Conservation (phyloP, 2,888 invertebrate species). For the Meganola albula region DNA sequence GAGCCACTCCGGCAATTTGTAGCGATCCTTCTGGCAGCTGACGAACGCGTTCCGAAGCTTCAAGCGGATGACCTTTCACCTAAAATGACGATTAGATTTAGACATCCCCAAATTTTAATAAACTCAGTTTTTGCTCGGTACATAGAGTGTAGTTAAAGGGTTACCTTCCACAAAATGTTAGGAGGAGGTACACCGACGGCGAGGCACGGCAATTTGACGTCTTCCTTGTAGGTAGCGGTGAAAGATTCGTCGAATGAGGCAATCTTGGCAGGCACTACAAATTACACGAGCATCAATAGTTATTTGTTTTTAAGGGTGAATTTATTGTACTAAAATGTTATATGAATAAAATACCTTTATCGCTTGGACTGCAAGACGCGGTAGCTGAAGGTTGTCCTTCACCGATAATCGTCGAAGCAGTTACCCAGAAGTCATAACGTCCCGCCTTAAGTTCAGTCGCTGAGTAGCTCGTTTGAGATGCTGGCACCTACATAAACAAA, state of each 20-base stretch:
- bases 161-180: slow-evolving; percentile 91
- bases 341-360: slow-evolving; percentile 84
- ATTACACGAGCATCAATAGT: slow-evolving; percentile 25
- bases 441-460: slow-evolving; percentile 89
- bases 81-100: no score
- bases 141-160: no score
- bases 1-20: slow-evolving; percentile 91
- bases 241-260: slow-evolving; percentile 97
- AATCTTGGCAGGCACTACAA: slow-evolving; percentile 93
- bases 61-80: slow-evolving; percentile 87
- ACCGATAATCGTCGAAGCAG: slow-evolving; percentile 95
- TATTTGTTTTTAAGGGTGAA: no score
- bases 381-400: slow-evolving; percentile 95
- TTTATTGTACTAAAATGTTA: not conserved
- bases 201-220: slow-evolving; percentile 92
- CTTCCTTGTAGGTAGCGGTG: slow-evolving; percentile 93
- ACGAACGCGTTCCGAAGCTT: slow-evolving; percentile 88
- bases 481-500: slow-evolving; percentile 81
- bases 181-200: slow-evolving; percentile 95
- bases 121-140: no score
- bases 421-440: slow-evolving; percentile 96
- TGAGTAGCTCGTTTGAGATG: slow-evolving; percentile 91
- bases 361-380: slow-evolving; percentile 89
- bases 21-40: slow-evolving; percentile 93
- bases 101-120: no score